Percentiles rank a stretch among this genome's conserved stretches.
Conservation (phyloP, 2,888 invertebrate genomes). For the Hoplodrina ambigua region DNA sequence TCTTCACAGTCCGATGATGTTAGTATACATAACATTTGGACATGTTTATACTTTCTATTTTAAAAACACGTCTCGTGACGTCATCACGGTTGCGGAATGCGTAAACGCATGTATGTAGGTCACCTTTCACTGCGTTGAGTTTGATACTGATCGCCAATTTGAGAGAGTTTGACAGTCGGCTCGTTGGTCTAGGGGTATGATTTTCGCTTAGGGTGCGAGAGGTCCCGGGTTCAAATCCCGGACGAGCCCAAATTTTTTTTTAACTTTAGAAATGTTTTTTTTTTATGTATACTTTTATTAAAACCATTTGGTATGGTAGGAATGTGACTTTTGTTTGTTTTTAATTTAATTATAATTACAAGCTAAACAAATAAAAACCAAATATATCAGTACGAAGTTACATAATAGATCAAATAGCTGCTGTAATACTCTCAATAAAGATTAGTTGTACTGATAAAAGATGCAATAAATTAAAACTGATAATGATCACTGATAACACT, state of each 20-base stretch:
- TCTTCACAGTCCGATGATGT: conserved; percentile 18
- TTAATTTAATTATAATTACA: neutral
- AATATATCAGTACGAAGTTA: neutral
- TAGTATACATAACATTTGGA: conserved; percentile 35
- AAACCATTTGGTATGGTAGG: too few relatives aligned
- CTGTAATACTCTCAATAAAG: conserved; percentile 42
- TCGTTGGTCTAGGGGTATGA: conserved; percentile 74
- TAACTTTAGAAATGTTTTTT: neutral
- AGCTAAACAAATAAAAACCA: neutral
- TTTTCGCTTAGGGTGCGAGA: conserved; percentile 73
- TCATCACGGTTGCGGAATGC: conserved; percentile 36
- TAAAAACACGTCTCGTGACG: conserved; percentile 45
- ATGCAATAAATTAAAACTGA: conserved; percentile 38
- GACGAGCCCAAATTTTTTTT: conserved; percentile 85
- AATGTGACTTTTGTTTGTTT: neutral
- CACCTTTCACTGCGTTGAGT: conserved; percentile 46
- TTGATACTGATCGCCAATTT: conserved; percentile 22
- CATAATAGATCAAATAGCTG: conserved; percentile 18
- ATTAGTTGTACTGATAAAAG: conserved; percentile 38
- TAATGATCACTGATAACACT: conserved; percentile 13
- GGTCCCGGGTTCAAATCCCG: conserved; percentile 90
- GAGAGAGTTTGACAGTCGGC: neutral
- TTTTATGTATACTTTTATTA: neutral
- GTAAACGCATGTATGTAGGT: conserved; percentile 49
- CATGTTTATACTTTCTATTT: conserved; percentile 43